A percentile compares a stretch with the other conserved stretches of the same genome.
These are phyloP conservation scores for Sphinx pinastri DNA, from an alignment of 2,888 invertebrate genomes.

Conservation along the genomic window DNA sequence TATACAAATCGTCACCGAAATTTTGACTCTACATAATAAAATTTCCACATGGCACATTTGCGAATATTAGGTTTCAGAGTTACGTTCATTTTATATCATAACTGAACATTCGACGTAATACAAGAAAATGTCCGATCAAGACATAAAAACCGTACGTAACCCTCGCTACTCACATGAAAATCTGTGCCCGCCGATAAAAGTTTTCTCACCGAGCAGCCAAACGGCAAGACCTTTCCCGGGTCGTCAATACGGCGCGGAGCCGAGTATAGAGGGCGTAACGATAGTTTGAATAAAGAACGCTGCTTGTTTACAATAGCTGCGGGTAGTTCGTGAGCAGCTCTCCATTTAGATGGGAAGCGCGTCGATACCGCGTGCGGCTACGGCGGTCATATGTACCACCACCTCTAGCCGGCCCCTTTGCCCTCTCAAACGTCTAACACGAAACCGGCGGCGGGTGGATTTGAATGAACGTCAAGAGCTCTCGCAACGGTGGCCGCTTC, in stretches of 20 bases:
- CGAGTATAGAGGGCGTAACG: conserved; percentile 70
- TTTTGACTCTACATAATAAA: not conserved
- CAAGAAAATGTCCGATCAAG: conserved; percentile 41
- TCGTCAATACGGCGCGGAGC: conserved; percentile 68
- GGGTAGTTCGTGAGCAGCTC: conserved; percentile 78
- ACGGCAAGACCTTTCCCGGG: conserved; percentile 63
- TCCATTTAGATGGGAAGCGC: conserved; percentile 77
- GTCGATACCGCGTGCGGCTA: conserved; percentile 69
- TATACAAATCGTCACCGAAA: conserved; percentile 28
- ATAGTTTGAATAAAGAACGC: conserved; percentile 78
- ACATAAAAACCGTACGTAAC: conserved; percentile 47
- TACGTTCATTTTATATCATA: conserved; percentile 28
- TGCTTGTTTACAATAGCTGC: conserved; percentile 80
- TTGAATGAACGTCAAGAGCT: conserved; percentile 55
- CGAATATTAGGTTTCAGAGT: conserved; percentile 22
- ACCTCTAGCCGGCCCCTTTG: conserved; percentile 54
- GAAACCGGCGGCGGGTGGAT: conserved; percentile 40
- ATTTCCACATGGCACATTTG: conserved; percentile 13
- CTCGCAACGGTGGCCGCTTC: conserved; percentile 61
- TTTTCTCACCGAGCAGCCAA: conserved; percentile 55
- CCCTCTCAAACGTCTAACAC: conserved; percentile 43
- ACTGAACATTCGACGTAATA: conserved; percentile 14
- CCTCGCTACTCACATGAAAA: conserved; percentile 53
- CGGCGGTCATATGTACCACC: conserved; percentile 63
- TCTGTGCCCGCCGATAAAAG: conserved; percentile 58